A percentile compares a stretch with the other conserved stretches of the same genome.
Conservation (phyloP, 2,797 vertebrate genomes). For the Cetoscarus ocellatus region DNA sequence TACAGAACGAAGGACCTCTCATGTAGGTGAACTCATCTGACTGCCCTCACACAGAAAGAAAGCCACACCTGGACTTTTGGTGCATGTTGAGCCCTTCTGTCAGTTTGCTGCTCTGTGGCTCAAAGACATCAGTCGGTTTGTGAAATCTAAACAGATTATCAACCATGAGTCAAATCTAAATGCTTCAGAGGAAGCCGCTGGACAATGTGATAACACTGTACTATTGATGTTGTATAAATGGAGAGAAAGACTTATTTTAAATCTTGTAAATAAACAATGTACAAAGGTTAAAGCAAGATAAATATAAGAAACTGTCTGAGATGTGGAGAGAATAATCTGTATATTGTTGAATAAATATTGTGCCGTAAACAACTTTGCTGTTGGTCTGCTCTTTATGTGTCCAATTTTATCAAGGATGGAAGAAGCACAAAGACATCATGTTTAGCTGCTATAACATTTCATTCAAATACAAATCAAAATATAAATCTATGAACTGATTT, state of each 20-base stretch:
- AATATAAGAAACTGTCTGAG: constrained; percentile 82
- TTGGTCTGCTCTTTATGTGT: constrained; percentile 22
- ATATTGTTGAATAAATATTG: constrained; percentile 98
- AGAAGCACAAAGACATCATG: no score
- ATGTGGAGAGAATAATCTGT: constrained; percentile 88
- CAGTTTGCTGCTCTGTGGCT: constrained; percentile 87
- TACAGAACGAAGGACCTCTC: constrained; percentile 44
- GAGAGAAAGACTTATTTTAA: constrained; percentile 94
- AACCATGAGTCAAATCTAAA: constrained; percentile 62
- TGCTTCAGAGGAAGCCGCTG: constrained; percentile 66
- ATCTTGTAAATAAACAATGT: constrained; percentile 97
- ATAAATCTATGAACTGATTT: no score
- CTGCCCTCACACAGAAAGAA: constrained; percentile 47
- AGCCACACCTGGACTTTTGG: constrained; percentile 82
- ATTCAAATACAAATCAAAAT: no score
- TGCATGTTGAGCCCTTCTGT: constrained; percentile 77
- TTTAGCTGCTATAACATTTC: no score
- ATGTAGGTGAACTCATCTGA: constrained; percentile 34
- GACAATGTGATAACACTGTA: constrained; percentile 93
- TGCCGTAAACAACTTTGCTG: constrained; percentile 75
- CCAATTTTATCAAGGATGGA: no score
- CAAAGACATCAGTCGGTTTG: constrained; percentile 84
- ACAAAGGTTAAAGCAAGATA: constrained; percentile 86
- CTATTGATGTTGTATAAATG: constrained; percentile 95
- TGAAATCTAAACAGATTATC: constrained; percentile 62